Base-by-base conservation (phyloP, 2,888 invertebrate genomes). In the Eupithecia pulchellata region DNA sequence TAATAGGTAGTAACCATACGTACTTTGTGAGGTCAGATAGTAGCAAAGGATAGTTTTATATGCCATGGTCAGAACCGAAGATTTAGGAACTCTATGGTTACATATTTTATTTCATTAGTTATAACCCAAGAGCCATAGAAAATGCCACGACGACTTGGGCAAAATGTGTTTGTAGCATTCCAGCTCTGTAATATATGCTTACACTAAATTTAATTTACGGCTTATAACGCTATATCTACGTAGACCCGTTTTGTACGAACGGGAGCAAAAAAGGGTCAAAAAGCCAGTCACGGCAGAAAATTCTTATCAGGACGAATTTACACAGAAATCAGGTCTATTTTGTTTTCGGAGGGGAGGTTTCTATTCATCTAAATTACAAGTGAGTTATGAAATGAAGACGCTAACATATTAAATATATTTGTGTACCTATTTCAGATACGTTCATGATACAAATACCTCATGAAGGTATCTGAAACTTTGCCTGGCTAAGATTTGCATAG, bases 201-300 rank as follows among this genome's bases (percentile, higher is more conserved):
- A 52, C 52, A 25, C 25, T 52, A 52, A 52, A 52, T 52, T 25
- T 52, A 47, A 47, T 47, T 47, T 47, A 25, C 20, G 25, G 11
- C 4, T 25, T 52, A 11, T 25, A 25, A 25, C 25, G 11, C 52
- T 52, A n/a, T n/a, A n/a, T n/a, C n/a, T n/a, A 52, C 52, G 13
- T 25, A 52, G 52, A 52, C 25, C 52, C 52, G 25, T 25, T 47
- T 52, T 52, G 25, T 52, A 25, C 52, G 25, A 25, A 52, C 11
- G 52, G 25, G 52, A 52, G 57, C 57, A 57, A 57, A 57, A 57
- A 57, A 57, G 57, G 27, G 57, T 57, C 29, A 29, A 57, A 57
- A 57, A 29, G 57, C 20, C 61, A 61, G 61, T 61, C 61, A 61
- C 4, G 61, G 61, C 32, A 61, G 61, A 34, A 61, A 61, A 34